Evolutionary conservation across 2,113 vertebrate species (phyloP).

Genomic region (Sebastes fasciatus): DNA sequence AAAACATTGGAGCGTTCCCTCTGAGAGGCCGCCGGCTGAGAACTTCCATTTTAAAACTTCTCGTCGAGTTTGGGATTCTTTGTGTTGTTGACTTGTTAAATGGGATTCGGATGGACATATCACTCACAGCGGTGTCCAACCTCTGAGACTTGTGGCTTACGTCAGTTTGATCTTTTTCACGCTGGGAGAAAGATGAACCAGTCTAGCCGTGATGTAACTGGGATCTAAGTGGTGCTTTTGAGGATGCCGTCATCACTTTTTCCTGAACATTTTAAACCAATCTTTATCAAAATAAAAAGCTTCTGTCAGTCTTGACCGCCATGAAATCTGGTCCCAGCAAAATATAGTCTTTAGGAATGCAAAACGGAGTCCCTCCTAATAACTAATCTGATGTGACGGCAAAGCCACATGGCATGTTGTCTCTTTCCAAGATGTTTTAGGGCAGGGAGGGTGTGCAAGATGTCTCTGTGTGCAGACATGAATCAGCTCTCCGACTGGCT

Average conservation of each 20-base stretch:
- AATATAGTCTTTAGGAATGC: constrained; percentile 20
- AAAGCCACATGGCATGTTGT: constrained; percentile 23
- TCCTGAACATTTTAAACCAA: background rate
- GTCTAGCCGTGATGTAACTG: constrained; percentile 12
- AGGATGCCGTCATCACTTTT: constrained; percentile 9
- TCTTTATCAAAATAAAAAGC: constrained; percentile 5
- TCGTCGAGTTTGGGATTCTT: constrained; percentile 47
- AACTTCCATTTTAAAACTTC: constrained; percentile 40
- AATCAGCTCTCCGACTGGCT: constrained; percentile 40
- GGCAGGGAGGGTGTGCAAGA: background rate
- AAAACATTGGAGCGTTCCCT: constrained; percentile 55
- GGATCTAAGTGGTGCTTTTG: background rate
- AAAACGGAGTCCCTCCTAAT: constrained; percentile 9
- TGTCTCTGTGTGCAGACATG: constrained; percentile 38
- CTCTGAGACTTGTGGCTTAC: background rate
- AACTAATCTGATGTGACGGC: constrained; percentile 39
- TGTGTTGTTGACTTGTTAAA: constrained; percentile 47
- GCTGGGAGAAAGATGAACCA: constrained; percentile 22
- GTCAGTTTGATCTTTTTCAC: constrained; percentile 33
- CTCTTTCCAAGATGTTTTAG: constrained; percentile 38
- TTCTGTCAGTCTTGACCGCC: background rate
- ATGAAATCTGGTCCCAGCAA: constrained; percentile 6
- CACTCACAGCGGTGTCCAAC: constrained; percentile 9
- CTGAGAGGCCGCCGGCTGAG: constrained; percentile 36
- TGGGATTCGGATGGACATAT: constrained; percentile 38